Evolutionary conservation across 2,888 invertebrate species (phyloP).

Genomic region (Podabrus alpinus): DNA sequence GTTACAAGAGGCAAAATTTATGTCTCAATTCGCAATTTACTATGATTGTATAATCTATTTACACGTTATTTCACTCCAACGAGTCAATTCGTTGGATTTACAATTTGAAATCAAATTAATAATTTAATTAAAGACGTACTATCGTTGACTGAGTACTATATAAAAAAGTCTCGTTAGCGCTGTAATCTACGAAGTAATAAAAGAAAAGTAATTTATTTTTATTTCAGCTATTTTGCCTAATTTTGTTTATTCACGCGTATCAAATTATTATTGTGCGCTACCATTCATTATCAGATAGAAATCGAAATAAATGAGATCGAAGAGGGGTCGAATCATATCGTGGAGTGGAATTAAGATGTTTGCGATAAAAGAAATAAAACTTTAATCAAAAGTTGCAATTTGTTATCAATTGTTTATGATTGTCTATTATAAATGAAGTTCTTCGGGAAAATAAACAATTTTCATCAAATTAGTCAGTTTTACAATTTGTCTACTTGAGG

Average conservation of each 20-base stretch:
- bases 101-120: background rate
- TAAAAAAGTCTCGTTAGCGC: background rate
- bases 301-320: slow-evolving; percentile 44
- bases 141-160: too few species aligned
- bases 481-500: background rate
- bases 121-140: background rate
- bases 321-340: background rate
- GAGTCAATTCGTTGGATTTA: background rate
- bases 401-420: background rate
- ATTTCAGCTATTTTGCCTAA: slow-evolving; percentile 2
- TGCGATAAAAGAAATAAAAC: background rate
- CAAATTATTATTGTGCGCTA: slow-evolving; percentile 38
- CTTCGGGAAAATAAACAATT: background rate
- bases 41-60: slow-evolving; percentile 19
- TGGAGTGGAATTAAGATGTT: background rate
- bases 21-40: slow-evolving; percentile 13
- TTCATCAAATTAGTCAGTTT: background rate
- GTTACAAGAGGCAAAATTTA: slow-evolving; percentile 15
- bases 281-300: slow-evolving; percentile 44
- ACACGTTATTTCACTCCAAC: slow-evolving; percentile 9
- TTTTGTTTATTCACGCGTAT: slow-evolving; percentile 33
- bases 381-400: background rate
- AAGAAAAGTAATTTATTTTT: slow-evolving; percentile 14
- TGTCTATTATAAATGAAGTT: background rate
- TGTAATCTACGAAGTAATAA: background rate